Evolutionary conservation across 2,797 vertebrate genomes (phyloP), one percentile per base, ranked within the genome.

Genomic region (Sebastes kiyomatsui): DNA sequence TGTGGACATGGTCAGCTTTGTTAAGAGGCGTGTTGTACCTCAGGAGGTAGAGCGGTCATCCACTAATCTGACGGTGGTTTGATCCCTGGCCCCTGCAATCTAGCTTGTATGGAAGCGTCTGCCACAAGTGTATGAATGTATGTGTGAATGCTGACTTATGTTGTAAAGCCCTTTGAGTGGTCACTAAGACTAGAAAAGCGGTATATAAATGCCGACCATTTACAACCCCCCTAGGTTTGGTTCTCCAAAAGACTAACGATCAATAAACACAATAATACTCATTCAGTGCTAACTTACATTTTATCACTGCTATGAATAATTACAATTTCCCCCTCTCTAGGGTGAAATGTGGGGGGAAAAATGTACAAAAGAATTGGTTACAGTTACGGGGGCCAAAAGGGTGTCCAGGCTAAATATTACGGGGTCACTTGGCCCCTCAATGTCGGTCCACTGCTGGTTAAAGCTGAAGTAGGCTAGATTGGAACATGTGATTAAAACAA

Each of bases 381-480:
- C 38, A 42, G 38, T 42, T 42, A 42, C 0, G 14, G 25, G 14
- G 56, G 2, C 56, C 0, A 58, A 14, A 58, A 1, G 0, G 54
- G 25, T 14, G 56, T 9, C n/a, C 5, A 55, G 22, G 22, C 22
- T 25, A 49, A 49, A 49, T 14, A 56, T 56, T 56, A 56, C 1
- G 0, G 55, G 55, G 55, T 9, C 27, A 59, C 27, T 59, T 1
- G 7, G 14, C 27, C 16, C 25, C 13, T 28, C 27, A 20, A 4
- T 49, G 18, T 49, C 46, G 7, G 46, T 9, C 16, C 42, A 46
- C 46, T 72, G 1, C 42, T 64, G 10, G 6, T n/a, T 35, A 42
- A 42, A 42, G 38, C 6, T 42, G 38, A 16, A 0, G 38, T 16
- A 42, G 38, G 38, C 0, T 0, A 42, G 0, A 42, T 1, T 42